Percentiles rank a stretch among this genome's conserved stretches.
These are phyloP conservation scores for Melinaea menophilus DNA, from an alignment of 2,888 invertebrate species.

Conservation along the genomic window DNA sequence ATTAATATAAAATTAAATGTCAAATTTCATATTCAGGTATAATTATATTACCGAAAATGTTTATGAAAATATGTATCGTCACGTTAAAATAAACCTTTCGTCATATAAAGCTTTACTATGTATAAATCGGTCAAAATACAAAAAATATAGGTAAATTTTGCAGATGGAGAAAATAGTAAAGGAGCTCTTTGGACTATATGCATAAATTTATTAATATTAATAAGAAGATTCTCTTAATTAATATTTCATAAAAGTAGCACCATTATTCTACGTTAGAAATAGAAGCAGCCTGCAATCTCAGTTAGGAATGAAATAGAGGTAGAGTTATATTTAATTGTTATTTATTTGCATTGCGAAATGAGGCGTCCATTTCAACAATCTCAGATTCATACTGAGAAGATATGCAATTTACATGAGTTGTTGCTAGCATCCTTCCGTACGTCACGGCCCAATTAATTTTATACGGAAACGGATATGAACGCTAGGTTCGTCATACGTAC, in stretches of 20 bases:
- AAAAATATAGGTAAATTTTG: too few relatives aligned
- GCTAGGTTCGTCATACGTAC: constrained; percentile 62
- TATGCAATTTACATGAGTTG: constrained; percentile 70
- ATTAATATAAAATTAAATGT: too few relatives aligned
- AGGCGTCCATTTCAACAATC: constrained; percentile 36
- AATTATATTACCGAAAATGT: not conserved
- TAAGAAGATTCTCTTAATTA: not conserved
- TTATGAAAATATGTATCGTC: constrained; percentile 10
- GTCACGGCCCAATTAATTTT: constrained; percentile 74
- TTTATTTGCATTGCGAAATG: constrained; percentile 31
- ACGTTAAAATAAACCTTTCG: not conserved
- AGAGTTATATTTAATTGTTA: constrained; percentile 16
- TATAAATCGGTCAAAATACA: too few relatives aligned
- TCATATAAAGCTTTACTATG: too few relatives aligned
- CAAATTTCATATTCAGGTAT: too few relatives aligned
- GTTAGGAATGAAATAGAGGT: constrained; percentile 5
- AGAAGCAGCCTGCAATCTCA: constrained; percentile 5
- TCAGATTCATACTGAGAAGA: constrained; percentile 35
- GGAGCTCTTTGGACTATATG: not conserved
- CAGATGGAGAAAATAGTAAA: too few relatives aligned
- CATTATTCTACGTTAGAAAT: constrained; percentile 2
- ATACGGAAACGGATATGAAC: constrained; percentile 73
- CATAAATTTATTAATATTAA: not conserved
- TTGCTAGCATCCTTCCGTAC: constrained; percentile 72
- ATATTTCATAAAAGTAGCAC: not conserved